Evolutionary conservation across 2,888 invertebrate species (phyloP).

Genomic region (Tetranychus piercei): DNA sequence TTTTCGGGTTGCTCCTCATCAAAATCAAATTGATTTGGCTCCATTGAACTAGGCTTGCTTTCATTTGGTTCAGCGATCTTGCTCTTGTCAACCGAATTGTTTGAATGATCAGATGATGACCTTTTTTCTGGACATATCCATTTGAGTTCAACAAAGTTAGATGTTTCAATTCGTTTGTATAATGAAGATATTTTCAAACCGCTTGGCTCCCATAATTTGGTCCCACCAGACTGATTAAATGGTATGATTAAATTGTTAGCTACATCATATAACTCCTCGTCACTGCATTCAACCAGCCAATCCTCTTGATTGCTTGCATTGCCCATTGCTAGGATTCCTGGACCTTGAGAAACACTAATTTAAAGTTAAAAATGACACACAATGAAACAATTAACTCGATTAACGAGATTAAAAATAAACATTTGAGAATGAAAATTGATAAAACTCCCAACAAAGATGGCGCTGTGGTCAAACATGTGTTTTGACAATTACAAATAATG

Average conservation of each 20-base stretch:
- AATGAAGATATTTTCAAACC: constrained; percentile 25
- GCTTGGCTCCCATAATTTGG: constrained; percentile 26
- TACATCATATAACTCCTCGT: constrained; percentile 20
- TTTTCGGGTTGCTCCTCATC: constrained; percentile 23
- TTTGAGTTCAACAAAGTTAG: constrained; percentile 26
- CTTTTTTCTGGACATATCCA: constrained; percentile 28
- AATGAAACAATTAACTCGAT: neutral
- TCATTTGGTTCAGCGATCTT: constrained; percentile 15
- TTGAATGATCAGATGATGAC: constrained; percentile 27
- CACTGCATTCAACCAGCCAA: constrained; percentile 18
- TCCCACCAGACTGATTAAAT: neutral
- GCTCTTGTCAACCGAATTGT: constrained; percentile 19
- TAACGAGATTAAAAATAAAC: neutral
- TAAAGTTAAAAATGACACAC: neutral
- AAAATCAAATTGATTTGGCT: constrained; percentile 28
- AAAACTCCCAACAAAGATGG: too few species aligned
- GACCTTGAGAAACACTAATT: neutral
- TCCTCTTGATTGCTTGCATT: neutral
- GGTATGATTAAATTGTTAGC: neutral
- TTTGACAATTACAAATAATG: too few species aligned
- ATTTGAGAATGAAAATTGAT: too few species aligned
- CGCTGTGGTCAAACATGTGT: too few species aligned
- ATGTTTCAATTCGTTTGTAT: constrained; percentile 26
- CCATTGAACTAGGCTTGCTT: constrained; percentile 17
- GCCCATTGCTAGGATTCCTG: too few species aligned